These are phyloP conservation scores for Rhagonycha lutea DNA, from an alignment of 2,888 invertebrate genomes.

Conservation along the genomic window DNA sequence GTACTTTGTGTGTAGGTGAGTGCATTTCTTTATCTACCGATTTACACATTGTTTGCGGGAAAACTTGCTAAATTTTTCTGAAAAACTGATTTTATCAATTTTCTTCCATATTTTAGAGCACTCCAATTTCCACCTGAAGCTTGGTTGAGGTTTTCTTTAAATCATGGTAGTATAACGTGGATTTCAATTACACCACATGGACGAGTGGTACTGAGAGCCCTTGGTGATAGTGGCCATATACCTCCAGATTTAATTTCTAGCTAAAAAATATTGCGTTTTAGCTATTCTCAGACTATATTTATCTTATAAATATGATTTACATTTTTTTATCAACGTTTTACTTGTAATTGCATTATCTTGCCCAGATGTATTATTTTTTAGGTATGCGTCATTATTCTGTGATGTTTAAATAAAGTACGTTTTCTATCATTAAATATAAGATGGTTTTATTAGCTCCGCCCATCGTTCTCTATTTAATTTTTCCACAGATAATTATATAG, in stretches of 20 bases:
- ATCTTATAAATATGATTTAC: background rate
- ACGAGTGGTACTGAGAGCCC: constrained; percentile 75
- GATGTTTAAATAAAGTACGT: background rate
- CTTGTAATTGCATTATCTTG: background rate
- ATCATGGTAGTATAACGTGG: constrained; percentile 94
- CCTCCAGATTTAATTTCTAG: constrained; percentile 72
- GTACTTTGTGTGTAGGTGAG: constrained; percentile 51
- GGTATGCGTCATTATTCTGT: background rate
- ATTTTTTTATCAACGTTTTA: background rate
- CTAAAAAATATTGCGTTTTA: constrained; percentile 6
- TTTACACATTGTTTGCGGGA: background rate
- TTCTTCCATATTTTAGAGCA: constrained; percentile 66
- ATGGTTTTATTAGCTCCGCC: background rate
- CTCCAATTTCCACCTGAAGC: constrained; percentile 96
- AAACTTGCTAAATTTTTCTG: no score
- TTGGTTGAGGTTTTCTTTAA: constrained; percentile 90
- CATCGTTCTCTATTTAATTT: no score
- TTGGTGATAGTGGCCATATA: constrained; percentile 93
- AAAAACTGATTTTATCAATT: background rate
- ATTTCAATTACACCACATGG: constrained; percentile 85
- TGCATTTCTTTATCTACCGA: background rate
- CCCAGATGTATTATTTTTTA: background rate
- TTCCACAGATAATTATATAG: no score
- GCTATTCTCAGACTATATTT: background rate
- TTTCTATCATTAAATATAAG: background rate